Conservation (phyloP, 2,113 vertebrate genomes). For the Symphodus melops region DNA sequence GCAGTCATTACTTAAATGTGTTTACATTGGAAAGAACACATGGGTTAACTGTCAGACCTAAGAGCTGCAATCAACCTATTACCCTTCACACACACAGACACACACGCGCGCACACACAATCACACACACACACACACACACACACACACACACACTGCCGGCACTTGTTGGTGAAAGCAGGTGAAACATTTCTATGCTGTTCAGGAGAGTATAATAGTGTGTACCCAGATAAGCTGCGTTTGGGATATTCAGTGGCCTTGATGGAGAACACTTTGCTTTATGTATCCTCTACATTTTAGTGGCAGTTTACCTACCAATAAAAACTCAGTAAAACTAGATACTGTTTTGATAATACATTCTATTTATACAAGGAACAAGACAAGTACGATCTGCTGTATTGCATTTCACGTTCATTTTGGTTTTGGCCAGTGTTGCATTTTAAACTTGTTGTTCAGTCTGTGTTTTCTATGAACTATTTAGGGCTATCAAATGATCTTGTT, state of each 20-base stretch:
- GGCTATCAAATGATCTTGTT: no score
- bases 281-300: neutral
- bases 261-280: neutral
- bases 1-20: conserved; percentile 52
- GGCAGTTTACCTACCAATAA: neutral
- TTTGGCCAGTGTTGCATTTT: no score
- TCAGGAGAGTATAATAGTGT: neutral
- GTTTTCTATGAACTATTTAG: no score
- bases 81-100: conserved; percentile 26
- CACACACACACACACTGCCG: no score
- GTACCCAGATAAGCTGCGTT: neutral
- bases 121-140: conserved; percentile 8
- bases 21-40: conserved; percentile 57
- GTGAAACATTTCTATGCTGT: conserved; percentile 3
- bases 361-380: no score
- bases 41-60: conserved; percentile 39
- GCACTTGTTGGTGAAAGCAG: conserved; percentile 31
- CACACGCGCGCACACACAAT: conserved; percentile 12
- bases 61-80: conserved; percentile 60
- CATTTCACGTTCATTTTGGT: no score
- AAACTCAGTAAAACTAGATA: neutral
- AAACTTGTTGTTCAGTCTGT: no score
- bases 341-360: no score
- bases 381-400: no score
- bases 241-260: neutral